A percentile compares a stretch with the other conserved stretches of the same genome.
These are phyloP conservation scores for Drosophila saltans DNA, from an alignment of 1,140 invertebrate genomes.

Conservation along the genomic window DNA sequence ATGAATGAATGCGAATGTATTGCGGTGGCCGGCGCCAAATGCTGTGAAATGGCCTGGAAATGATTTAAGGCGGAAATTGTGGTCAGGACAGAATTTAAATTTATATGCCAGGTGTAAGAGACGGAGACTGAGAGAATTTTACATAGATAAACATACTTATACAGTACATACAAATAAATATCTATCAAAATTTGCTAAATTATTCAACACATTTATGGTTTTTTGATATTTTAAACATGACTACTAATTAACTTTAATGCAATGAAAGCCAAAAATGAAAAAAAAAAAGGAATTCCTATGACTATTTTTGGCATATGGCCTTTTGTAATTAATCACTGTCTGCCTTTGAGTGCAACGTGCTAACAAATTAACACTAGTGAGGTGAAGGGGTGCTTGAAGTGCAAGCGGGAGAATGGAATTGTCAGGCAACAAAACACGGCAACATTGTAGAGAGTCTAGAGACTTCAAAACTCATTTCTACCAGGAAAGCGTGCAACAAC, in stretches of 20 bases:
- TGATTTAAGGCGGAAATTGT: slow-evolving; percentile 80
- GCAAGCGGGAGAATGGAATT: slow-evolving; percentile 17
- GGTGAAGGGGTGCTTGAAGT: background rate
- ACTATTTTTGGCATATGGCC: slow-evolving; percentile 55
- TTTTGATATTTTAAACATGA: slow-evolving; percentile 58
- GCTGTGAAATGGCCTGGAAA: slow-evolving; percentile 80
- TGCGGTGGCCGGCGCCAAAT: slow-evolving; percentile 69
- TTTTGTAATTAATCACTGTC: slow-evolving; percentile 78
- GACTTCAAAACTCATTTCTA: slow-evolving; percentile 26
- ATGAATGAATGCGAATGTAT: slow-evolving; percentile 49
- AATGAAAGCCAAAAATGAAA: slow-evolving; percentile 12
- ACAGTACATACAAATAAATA: slow-evolving; percentile 14
- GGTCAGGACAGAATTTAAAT: slow-evolving; percentile 74
- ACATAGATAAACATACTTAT: too few species aligned
- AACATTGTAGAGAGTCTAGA: slow-evolving; percentile 57
- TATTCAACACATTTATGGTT: slow-evolving; percentile 36
- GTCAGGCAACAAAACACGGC: slow-evolving; percentile 72
- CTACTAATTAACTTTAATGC: slow-evolving; percentile 78
- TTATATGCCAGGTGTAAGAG: slow-evolving; percentile 66
- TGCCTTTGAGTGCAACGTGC: slow-evolving; percentile 67
- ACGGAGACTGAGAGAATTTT: background rate
- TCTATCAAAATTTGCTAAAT: slow-evolving; percentile 44
- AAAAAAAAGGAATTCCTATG: slow-evolving; percentile 13
- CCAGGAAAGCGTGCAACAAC: slow-evolving; percentile 26
- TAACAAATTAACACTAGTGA: slow-evolving; percentile 77